These are phyloP conservation scores for Ceratoteleas bidentatus DNA, from an alignment of 1,140 invertebrate species.

Conservation along the genomic window DNA sequence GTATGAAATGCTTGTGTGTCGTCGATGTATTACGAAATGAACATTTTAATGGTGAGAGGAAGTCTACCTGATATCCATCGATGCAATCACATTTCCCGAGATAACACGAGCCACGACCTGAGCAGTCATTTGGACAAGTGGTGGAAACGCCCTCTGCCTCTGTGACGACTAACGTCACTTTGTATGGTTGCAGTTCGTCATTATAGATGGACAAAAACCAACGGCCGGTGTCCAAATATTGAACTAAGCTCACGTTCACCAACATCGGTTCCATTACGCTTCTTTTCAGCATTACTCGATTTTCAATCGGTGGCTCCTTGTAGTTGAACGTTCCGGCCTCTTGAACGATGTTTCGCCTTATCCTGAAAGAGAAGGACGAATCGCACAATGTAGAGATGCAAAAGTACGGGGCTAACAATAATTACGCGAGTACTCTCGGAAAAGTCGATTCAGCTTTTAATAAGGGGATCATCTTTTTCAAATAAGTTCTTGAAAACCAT, in stretches of 20 bases:
- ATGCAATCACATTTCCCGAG: too few species aligned
- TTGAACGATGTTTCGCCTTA: conserved; percentile 55
- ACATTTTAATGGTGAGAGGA: too few species aligned
- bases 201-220: conserved; percentile 98
- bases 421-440: not conserved
- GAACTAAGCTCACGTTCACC: conserved; percentile 91
- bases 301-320: conserved; percentile 45
- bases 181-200: conserved; percentile 92
- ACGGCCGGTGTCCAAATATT: conserved; percentile 94
- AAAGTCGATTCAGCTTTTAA: too few species aligned
- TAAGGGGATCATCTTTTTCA: too few species aligned
- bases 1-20: too few species aligned
- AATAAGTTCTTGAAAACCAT: too few species aligned
- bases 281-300: conserved; percentile 77
- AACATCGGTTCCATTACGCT: conserved; percentile 85
- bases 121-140: too few species aligned
- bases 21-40: too few species aligned
- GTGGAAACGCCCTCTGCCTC: conserved; percentile 90
- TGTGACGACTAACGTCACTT: conserved; percentile 89
- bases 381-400: conserved; percentile 4
- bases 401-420: not conserved
- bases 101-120: too few species aligned
- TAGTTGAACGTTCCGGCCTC: conserved; percentile 61
- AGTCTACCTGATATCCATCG: too few species aligned
- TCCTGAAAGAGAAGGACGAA: conserved; percentile 32